These are phyloP conservation scores for Eupithecia subfuscata DNA, from an alignment of 2,888 invertebrate species.

Conservation along the genomic window DNA sequence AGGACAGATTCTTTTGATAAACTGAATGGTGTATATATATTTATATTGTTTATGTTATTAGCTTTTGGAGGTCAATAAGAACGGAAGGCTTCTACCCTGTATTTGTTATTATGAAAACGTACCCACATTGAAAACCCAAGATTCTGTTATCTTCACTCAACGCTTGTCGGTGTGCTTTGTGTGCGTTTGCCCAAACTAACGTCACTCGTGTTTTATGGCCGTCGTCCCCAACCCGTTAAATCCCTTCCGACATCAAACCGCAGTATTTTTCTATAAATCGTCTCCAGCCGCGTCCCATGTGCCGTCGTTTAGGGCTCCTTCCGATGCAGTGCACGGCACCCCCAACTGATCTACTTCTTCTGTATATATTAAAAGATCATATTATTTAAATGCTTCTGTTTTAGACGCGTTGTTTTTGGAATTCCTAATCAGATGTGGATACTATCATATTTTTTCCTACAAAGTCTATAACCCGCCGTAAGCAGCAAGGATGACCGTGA, in stretches of 20 bases:
- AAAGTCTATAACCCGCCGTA: background rate
- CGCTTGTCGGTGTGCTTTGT: background rate
- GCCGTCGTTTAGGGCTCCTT: constrained; percentile 25
- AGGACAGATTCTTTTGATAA: background rate
- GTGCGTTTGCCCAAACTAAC: background rate
- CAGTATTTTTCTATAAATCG: constrained; percentile 35
- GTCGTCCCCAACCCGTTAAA: constrained; percentile 22
- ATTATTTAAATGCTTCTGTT: constrained; percentile 34
- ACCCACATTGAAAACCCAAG: background rate
- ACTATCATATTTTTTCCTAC: background rate
- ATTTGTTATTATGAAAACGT: background rate
- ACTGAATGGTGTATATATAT: background rate
- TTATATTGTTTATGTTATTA: background rate
- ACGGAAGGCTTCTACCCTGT: background rate
- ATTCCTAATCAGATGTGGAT: constrained; percentile 12
- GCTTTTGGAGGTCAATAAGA: background rate
- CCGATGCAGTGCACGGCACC: constrained; percentile 25
- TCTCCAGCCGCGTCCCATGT: constrained; percentile 11
- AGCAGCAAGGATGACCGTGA: background rate
- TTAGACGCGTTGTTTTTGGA: constrained; percentile 26
- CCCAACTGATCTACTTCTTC: constrained; percentile 35
- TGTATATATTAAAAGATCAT: constrained; percentile 36
- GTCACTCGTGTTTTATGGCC: constrained; percentile 10
- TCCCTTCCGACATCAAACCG: constrained; percentile 27
- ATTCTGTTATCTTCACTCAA: background rate